A percentile compares a stretch with the other conserved stretches of the same genome.
Evolutionary conservation across 30 jellyfish, hydroid and myxozoan genomes (phyloP).

Genomic region (Cassiopea xamachana): DNA sequence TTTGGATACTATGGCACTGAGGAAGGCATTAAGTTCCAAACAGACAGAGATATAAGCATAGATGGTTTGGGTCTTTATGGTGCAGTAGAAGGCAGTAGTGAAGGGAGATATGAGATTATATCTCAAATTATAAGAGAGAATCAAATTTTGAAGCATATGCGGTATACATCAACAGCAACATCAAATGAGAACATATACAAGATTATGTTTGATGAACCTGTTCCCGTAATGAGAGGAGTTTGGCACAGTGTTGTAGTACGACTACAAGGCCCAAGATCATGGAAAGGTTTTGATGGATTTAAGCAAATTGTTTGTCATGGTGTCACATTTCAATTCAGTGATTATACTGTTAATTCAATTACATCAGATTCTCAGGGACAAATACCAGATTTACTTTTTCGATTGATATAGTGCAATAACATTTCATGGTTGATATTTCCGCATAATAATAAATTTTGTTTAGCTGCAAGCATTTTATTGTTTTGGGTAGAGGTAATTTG

Average conservation of each 20-base stretch:
- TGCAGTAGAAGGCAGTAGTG: conserved; percentile 79
- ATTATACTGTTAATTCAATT: conserved; percentile 72
- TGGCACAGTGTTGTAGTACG: conserved; percentile 84
- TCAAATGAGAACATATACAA: conserved; percentile 65
- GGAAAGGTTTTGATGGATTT: conserved; percentile 80
- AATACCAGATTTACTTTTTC: conserved; percentile 65
- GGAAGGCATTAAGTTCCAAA: conserved; percentile 75
- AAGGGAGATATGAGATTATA: conserved; percentile 74
- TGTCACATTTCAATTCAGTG: conserved; percentile 73
- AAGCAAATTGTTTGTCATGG: conserved; percentile 70
- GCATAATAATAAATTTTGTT: background rate
- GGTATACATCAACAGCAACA: conserved; percentile 71
- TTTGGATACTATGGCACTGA: conserved; percentile 83
- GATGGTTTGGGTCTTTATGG: conserved; percentile 82
- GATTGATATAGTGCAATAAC: conserved; percentile 13
- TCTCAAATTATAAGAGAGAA: conserved; percentile 72
- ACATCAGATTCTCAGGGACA: conserved; percentile 80
- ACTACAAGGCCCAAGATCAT: conserved; percentile 79
- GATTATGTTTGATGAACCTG: conserved; percentile 81
- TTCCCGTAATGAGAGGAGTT: conserved; percentile 76
- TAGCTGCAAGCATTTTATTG: background rate
- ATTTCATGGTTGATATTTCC: background rate
- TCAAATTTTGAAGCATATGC: conserved; percentile 74
- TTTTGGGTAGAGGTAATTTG: no score
- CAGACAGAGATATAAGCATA: conserved; percentile 72